Conservation (phyloP, 2,888 invertebrate genomes). For the Axea sp. region DNA sequence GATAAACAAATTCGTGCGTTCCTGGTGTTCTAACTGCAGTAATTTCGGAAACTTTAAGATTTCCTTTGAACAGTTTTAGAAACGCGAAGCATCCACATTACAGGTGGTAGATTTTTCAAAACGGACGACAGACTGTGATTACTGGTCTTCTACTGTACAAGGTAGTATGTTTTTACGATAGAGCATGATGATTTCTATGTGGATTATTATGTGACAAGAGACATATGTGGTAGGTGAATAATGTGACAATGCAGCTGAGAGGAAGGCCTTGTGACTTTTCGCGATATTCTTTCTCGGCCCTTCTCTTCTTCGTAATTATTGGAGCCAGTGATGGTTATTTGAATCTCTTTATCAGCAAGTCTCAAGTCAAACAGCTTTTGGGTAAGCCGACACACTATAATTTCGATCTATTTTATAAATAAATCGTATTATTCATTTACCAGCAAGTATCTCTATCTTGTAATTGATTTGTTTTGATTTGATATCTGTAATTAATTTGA, state of each 20-base stretch:
- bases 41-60: too few relatives aligned
- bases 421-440: too few relatives aligned
- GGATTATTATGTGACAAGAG: constrained; percentile 57
- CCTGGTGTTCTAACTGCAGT: too few relatives aligned
- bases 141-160: constrained; percentile 12
- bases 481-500: too few relatives aligned
- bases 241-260: constrained; percentile 78
- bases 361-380: constrained; percentile 89
- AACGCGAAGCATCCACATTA: too few relatives aligned
- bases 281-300: constrained; percentile 70
- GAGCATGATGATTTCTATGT: constrained; percentile 29
- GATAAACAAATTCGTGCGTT: too few relatives aligned
- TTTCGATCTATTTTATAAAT: too few relatives aligned
- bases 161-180: constrained; percentile 27
- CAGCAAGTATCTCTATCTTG: too few relatives aligned
- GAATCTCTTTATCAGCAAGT: constrained; percentile 89
- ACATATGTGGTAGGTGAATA: constrained; percentile 59
- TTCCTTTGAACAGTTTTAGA: too few relatives aligned
- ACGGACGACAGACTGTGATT: too few relatives aligned
- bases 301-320: constrained; percentile 72
- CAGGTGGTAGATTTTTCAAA: too few relatives aligned
- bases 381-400: constrained; percentile 83
- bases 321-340: constrained; percentile 84
- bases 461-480: too few relatives aligned
- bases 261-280: constrained; percentile 76